Percentiles rank a stretch among this genome's conserved stretches.
Evolutionary conservation across 2,888 invertebrate genomes (phyloP).

Genomic region (Leucoptera coffeella): DNA sequence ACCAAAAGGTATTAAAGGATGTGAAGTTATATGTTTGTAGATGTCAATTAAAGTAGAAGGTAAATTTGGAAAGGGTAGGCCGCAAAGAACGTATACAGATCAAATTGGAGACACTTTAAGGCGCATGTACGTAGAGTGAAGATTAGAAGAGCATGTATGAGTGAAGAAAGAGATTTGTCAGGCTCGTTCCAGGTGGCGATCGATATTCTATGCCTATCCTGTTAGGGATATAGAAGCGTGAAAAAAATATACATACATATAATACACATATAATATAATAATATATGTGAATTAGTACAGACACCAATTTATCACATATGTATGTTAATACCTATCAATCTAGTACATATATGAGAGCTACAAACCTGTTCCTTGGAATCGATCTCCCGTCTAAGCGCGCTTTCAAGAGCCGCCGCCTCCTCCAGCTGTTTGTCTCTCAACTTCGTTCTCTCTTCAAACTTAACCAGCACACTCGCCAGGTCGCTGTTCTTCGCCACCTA

Average conservation of each 20-base stretch:
- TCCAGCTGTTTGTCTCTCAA: slow-evolving; percentile 33
- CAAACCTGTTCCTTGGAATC: slow-evolving; percentile 26
- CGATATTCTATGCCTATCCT: no score
- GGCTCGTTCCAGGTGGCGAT: no score
- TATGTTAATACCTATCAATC: background rate
- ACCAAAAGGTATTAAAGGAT: no score
- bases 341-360: background rate
- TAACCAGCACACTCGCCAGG: slow-evolving; percentile 33
- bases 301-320: background rate
- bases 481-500: slow-evolving; percentile 36
- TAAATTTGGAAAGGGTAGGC: no score
- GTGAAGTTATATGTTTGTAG: no score
- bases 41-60: no score
- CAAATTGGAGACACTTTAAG: no score
- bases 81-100: no score
- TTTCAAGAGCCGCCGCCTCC: slow-evolving; percentile 20
- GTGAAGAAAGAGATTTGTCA: no score
- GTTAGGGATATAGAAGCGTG: no score
- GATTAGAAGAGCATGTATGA: no score
- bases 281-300: background rate
- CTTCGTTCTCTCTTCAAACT: slow-evolving; percentile 42
- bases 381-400: slow-evolving; percentile 18
- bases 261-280: background rate
- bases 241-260: slow-evolving; percentile 1
- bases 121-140: background rate